These are phyloP conservation scores for Machaerirhynchus nigripectus DNA, from an alignment of 2,113 vertebrate genomes.

Conservation along the genomic window DNA sequence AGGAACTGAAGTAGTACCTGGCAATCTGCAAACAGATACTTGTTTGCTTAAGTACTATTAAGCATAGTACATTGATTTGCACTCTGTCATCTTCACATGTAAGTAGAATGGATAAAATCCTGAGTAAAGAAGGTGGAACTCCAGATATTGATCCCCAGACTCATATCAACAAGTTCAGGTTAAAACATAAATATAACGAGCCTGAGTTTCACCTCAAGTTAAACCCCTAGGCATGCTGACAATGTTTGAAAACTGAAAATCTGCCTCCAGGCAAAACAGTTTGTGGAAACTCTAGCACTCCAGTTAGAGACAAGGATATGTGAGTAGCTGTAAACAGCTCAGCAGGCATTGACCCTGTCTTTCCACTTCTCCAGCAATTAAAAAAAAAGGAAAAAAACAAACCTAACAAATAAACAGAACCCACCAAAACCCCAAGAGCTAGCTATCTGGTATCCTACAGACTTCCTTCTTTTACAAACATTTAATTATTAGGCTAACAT, in stretches of 20 bases:
- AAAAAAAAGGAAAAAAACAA: accelerated
- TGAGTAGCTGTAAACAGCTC: not conserved
- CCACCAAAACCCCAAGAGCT: not conserved
- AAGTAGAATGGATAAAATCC: not conserved
- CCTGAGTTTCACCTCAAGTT: conserved; percentile 8
- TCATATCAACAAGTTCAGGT: not conserved
- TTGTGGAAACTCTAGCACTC: not conserved
- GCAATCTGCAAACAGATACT: not conserved
- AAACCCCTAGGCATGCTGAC: not conserved
- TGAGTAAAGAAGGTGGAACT: not conserved
- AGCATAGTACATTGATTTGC: not conserved
- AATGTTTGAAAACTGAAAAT: not conserved
- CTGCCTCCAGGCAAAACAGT: conserved; percentile 30
- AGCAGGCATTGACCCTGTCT: not conserved
- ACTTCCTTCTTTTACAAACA: not conserved
- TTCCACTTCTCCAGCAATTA: not conserved
- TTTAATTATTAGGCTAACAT: not conserved
- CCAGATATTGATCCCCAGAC: not conserved
- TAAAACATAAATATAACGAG: conserved; percentile 25
- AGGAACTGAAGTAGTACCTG: not conserved
- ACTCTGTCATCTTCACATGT: not conserved
- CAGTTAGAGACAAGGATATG: not conserved
- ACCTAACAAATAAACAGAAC: not conserved
- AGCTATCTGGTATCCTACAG: not conserved
- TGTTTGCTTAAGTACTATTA: not conserved